Conservation (phyloP, 2,797 vertebrate species). For the Enoplosus armatus region DNA sequence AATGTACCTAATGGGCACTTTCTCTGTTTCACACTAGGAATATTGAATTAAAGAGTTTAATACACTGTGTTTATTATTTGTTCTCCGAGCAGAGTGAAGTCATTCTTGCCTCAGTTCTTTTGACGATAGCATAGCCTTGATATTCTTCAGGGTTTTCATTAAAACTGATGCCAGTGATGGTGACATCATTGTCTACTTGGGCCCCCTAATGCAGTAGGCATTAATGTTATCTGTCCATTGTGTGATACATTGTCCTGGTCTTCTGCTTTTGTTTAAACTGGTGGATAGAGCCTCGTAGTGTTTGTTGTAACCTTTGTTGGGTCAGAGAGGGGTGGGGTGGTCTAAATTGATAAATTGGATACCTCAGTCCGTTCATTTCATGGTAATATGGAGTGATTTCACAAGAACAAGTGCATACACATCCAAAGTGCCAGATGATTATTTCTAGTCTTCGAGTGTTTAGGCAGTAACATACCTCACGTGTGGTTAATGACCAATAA, state of each 20-base stretch:
- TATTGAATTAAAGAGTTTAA: constrained; percentile 64
- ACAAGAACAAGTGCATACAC: constrained; percentile 22
- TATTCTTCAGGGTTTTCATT: constrained; percentile 48
- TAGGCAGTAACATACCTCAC: constrained; percentile 27
- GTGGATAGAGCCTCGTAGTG: constrained; percentile 46
- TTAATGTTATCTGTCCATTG: constrained; percentile 68
- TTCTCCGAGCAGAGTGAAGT: constrained; percentile 55
- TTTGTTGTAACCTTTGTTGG: constrained; percentile 41
- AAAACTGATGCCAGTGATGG: constrained; percentile 48
- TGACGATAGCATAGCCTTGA: constrained; percentile 17
- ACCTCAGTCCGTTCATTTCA: constrained; percentile 14
- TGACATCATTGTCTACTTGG: constrained; percentile 74
- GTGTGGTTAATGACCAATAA: constrained; percentile 34
- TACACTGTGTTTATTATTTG: constrained; percentile 62
- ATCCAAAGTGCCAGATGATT: constrained; percentile 23
- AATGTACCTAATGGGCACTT: constrained; percentile 72
- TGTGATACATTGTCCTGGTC: constrained; percentile 60
- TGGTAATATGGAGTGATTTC: constrained; percentile 29
- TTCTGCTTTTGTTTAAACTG: constrained; percentile 78
- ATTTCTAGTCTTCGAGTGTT: background rate
- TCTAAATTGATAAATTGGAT: constrained; percentile 33
- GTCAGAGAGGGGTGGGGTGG: constrained; percentile 31
- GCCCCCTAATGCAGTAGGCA: constrained; percentile 38
- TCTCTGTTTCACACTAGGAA: constrained; percentile 42
- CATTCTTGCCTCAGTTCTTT: constrained; percentile 48